These are phyloP conservation scores for Cyclargus thomasi DNA, from an alignment of 1,140 invertebrate genomes.

Conservation along the genomic window DNA sequence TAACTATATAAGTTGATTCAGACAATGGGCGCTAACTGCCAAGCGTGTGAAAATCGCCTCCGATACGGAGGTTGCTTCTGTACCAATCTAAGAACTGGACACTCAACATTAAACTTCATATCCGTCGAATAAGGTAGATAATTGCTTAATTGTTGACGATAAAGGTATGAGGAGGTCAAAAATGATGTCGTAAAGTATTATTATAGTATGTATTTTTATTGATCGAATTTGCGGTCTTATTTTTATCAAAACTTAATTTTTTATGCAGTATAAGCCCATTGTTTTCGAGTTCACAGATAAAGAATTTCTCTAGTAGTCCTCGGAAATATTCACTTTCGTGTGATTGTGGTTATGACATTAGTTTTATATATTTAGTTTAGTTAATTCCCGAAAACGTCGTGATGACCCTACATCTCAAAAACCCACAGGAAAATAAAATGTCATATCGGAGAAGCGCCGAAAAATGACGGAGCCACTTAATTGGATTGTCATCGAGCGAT, in stretches of 20 bases:
- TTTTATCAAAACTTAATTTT: background rate
- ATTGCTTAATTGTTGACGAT: background rate
- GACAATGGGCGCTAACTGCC: conserved; percentile 1
- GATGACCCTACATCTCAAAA: too few relatives aligned
- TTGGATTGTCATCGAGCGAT: background rate
- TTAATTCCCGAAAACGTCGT: too few relatives aligned
- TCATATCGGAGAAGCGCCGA: too few relatives aligned
- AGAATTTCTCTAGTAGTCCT: too few relatives aligned
- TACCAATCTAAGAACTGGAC: background rate
- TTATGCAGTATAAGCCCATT: background rate
- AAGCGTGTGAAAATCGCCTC: conserved; percentile 12
- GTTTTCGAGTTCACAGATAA: background rate
- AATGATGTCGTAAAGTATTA: background rate
- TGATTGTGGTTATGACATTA: too few relatives aligned
- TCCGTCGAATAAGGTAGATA: background rate
- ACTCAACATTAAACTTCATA: background rate
- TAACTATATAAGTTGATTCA: conserved; percentile 5
- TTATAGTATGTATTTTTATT: background rate
- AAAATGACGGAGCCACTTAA: too few relatives aligned
- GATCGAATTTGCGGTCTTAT: background rate
- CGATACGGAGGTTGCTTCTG: background rate
- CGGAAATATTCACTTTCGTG: too few relatives aligned
- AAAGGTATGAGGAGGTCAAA: background rate
- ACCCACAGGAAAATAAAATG: too few relatives aligned
- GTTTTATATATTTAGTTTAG: too few relatives aligned